Evolutionary conservation across 2,113 vertebrate genomes (phyloP).

Genomic region (Ariopsis seemanni): DNA sequence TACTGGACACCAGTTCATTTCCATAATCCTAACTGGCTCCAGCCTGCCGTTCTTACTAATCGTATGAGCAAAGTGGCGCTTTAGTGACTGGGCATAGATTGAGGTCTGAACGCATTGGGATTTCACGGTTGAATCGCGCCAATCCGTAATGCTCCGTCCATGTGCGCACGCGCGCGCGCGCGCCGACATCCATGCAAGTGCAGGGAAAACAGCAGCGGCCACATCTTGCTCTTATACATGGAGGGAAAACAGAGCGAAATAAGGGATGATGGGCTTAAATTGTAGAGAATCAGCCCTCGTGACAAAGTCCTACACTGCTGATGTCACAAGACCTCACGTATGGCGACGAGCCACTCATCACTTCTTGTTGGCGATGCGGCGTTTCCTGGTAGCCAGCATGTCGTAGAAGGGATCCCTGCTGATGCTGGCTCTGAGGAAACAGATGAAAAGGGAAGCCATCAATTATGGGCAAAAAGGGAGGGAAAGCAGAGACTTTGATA

Average conservation of each 20-base stretch:
- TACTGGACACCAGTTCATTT: background rate
- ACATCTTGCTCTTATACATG: background rate
- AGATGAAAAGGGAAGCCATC: conserved; percentile 65
- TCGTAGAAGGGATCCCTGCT: conserved; percentile 98
- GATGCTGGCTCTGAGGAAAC: conserved; percentile 87
- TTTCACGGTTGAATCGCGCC: conserved; percentile 8
- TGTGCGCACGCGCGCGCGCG: background rate
- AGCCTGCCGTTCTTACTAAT: conserved; percentile 13
- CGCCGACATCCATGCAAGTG: conserved; percentile 39
- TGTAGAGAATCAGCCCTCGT: background rate
- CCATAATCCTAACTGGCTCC: background rate
- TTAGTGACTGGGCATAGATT: conserved; percentile 14
- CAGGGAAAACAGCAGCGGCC: conserved; percentile 25
- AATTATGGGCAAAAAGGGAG: conserved; percentile 60
- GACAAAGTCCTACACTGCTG: background rate
- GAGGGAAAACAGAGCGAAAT: background rate
- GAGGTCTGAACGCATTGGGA: background rate
- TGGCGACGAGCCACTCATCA: conserved; percentile 63
- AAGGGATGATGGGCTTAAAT: conserved; percentile 1
- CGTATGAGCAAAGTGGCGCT: conserved; percentile 1
- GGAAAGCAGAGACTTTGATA: conserved; percentile 65
- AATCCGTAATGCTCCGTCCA: background rate
- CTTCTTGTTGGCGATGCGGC: conserved; percentile 97
- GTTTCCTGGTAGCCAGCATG: conserved; percentile 97
- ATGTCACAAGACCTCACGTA: background rate